Evolutionary conservation across 2,113 vertebrate genomes (phyloP), one percentile per base, ranked within the genome.

Genomic region (Heptranchias perlo): DNA sequence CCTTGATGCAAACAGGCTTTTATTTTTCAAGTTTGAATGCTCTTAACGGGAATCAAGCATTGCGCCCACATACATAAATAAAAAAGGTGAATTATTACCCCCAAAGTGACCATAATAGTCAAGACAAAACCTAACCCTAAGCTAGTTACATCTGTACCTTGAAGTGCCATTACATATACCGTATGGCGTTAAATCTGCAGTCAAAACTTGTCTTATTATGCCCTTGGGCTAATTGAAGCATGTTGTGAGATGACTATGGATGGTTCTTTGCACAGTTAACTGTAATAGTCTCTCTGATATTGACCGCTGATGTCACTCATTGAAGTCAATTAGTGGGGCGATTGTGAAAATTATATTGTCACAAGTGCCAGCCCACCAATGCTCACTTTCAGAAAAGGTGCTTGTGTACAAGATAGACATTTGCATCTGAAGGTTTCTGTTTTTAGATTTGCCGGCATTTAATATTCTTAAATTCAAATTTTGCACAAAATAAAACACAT

Each of bases 151-250:
- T 44, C 31, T 64, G n/a, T 21, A 94, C n/a, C 62, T 65, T 62
- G 92, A 94, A 94, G 23, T 44, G 28, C 35, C 64, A 4, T 91
- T 54, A 31, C 91, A 65, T 64, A 64, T 21, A 65, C 87, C 14
- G 35, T 86, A 11, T 35, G 25, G 49, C 25, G 8, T 35, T 61
- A 64, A 94, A 64, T n/a, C n/a, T 64, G 16, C 18, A 65, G 61
- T 67, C 92, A 94, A 39, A 25, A 44, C 64, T 94, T 91, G 87
- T 94, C 92, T 65, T 13, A 44, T 21, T 52, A 47, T 28, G 64
- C 39, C 92, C 39, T 94, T 94, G 62, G 18, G 35, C 91, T 94
- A 94, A 94, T 23, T 64, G 64, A 39, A 64, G n/a, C 92, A 47
- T 39, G 7, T 94, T 94, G 16, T 65, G 61, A 64, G 92, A 64